A percentile compares a stretch with the other conserved stretches of the same genome.
Conservation (phyloP, 2,888 invertebrate species). For the Eupeodes luniger region DNA sequence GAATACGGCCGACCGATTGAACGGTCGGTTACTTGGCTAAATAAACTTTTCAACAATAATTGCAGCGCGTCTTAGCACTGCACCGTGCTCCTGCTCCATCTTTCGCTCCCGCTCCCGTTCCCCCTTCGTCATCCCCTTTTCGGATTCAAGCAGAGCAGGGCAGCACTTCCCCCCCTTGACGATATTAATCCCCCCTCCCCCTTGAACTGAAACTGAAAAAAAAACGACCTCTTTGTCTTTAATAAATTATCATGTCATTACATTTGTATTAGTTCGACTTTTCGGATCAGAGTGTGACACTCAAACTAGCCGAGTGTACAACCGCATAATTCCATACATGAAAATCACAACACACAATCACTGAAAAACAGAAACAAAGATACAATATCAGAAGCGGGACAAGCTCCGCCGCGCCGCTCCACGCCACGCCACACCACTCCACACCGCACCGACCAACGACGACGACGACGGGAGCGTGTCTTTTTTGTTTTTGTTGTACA, state of each 20-base stretch:
- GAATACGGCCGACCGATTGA: constrained; percentile 66
- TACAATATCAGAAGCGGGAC: constrained; percentile 36
- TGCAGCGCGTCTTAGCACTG: constrained; percentile 61
- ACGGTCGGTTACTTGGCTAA: constrained; percentile 70
- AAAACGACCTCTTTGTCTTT: constrained; percentile 59
- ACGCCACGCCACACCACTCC: no score
- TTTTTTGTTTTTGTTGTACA: not conserved
- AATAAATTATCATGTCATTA: constrained; percentile 76
- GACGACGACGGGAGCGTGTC: constrained; percentile 12
- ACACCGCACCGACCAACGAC: not conserved
- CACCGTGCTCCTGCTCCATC: not conserved
- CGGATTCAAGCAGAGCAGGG: not conserved
- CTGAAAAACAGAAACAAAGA: constrained; percentile 38
- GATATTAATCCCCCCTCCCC: not conserved
- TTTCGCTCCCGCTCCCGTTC: no score
- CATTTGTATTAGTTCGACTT: constrained; percentile 75
- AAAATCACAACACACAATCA: constrained; percentile 71
- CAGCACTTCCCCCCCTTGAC: not conserved
- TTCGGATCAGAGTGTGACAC: constrained; percentile 73
- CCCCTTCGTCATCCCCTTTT: not conserved
- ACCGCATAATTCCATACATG: constrained; percentile 65
- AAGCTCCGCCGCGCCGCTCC: not conserved
- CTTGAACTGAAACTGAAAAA: not conserved
- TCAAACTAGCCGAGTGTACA: constrained; percentile 47
- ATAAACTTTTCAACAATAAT: constrained; percentile 72